Conservation (phyloP, 2,888 invertebrate species). For the Bimastos eiseni region DNA sequence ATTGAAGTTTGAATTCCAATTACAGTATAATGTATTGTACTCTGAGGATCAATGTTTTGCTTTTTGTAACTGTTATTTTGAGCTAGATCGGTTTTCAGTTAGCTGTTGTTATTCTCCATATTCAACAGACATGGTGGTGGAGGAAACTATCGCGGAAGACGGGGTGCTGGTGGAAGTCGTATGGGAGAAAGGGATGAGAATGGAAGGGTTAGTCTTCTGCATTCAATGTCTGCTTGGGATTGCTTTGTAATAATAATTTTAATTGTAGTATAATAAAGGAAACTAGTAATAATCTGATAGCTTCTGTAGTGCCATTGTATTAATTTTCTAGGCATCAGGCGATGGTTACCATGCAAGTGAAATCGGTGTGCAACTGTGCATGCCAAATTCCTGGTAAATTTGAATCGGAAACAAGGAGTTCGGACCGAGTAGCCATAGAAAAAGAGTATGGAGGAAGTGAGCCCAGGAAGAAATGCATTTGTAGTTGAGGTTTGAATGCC, state of each 20-base stretch:
- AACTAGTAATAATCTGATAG: not conserved
- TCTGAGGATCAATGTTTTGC: not conserved
- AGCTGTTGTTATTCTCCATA: not conserved
- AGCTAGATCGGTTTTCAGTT: not conserved
- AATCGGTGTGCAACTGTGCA: not conserved
- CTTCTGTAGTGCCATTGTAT: not conserved
- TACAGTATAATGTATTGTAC: not conserved
- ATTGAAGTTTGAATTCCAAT: not conserved
- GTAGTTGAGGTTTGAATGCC: too few species aligned
- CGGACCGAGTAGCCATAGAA: too few species aligned
- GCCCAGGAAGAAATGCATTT: too few species aligned
- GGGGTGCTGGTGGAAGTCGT: slow-evolving; percentile 18
- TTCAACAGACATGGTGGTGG: not conserved
- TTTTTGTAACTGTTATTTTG: not conserved
- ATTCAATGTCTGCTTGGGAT: not conserved
- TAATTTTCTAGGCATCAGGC: not conserved
- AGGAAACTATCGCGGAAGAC: slow-evolving; percentile 19
- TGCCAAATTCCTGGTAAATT: not conserved
- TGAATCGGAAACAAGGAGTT: not conserved
- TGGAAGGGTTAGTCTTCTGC: slow-evolving; percentile 20
- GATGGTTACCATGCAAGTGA: too few species aligned
- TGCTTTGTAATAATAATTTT: not conserved
- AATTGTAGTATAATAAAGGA: not conserved
- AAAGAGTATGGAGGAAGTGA: too few species aligned
- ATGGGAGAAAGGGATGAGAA: not conserved